Percentiles rank a stretch among this genome's conserved stretches.
Conservation (phyloP, 2,113 vertebrate genomes). For the Willisornis vidua region DNA sequence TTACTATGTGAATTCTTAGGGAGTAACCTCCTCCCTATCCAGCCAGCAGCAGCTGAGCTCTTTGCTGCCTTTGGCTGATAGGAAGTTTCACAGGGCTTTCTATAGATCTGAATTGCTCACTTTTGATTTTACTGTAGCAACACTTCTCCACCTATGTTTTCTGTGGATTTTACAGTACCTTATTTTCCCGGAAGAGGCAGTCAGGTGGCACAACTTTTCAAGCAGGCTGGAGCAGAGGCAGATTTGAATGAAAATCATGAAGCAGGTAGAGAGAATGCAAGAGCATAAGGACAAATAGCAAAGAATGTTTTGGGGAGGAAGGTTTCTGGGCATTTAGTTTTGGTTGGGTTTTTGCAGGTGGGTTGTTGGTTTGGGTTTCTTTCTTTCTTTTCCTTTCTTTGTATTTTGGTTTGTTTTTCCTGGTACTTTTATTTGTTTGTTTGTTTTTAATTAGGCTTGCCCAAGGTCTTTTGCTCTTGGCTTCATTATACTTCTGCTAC, state of each 20-base stretch:
- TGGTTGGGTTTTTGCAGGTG: neutral
- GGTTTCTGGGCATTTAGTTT: neutral
- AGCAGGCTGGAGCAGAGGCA: neutral
- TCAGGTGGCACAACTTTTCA: neutral
- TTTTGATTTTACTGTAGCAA: too few species aligned
- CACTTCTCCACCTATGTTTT: neutral
- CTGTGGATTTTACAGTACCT: neutral
- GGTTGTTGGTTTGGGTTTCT: too few species aligned
- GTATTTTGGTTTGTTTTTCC: neutral
- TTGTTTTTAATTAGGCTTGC: neutral
- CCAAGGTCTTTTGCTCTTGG: neutral
- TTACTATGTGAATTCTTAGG: too few species aligned
- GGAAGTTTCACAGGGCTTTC: too few species aligned
- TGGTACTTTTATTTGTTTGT: neutral
- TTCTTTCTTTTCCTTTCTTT: neutral
- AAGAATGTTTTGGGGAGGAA: rapidly evolving
- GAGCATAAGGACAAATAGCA: neutral
- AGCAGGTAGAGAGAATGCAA: neutral
- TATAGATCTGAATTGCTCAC: too few species aligned
- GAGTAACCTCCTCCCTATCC: too few species aligned
- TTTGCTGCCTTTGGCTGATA: too few species aligned
- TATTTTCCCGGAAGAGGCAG: neutral
- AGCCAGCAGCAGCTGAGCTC: too few species aligned
- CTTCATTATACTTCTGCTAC: neutral
- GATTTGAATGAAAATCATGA: rapidly evolving